Percentiles rank a stretch among this genome's conserved stretches.
Evolutionary conservation across 1,140 invertebrate genomes (phyloP).

Genomic region (Cepaea nemoralis): DNA sequence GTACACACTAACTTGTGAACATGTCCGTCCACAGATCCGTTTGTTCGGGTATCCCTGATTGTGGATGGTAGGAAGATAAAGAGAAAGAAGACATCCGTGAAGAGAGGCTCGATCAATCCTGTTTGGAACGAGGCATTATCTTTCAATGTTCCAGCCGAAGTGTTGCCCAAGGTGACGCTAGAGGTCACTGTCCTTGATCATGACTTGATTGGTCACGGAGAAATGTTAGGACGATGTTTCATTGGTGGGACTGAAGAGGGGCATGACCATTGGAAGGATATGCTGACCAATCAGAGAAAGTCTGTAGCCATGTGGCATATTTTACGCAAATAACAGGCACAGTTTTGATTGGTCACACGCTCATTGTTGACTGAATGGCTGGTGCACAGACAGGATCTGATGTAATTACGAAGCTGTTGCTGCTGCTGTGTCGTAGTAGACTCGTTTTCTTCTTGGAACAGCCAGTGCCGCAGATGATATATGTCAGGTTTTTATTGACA

Average conservation of each 20-base stretch:
- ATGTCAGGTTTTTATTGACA: neutral
- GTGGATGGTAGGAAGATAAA: constrained; percentile 76
- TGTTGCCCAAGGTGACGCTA: constrained; percentile 61
- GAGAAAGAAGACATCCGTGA: constrained; percentile 76
- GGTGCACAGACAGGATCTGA: neutral
- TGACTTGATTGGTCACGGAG: constrained; percentile 64
- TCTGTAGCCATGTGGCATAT: constrained; percentile 89
- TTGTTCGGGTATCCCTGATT: constrained; percentile 76
- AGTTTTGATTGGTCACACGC: neutral
- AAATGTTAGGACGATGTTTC: constrained; percentile 58
- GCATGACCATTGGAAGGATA: constrained; percentile 86
- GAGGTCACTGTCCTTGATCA: constrained; percentile 64
- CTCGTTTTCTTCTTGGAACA: too few relatives aligned
- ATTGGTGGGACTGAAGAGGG: constrained; percentile 76
- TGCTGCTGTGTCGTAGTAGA: neutral
- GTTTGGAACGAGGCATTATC: constrained; percentile 77
- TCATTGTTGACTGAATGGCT: neutral
- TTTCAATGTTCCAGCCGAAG: constrained; percentile 75
- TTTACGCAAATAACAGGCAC: constrained; percentile 75
- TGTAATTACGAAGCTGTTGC: neutral
- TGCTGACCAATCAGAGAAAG: constrained; percentile 84
- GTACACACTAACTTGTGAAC: too few relatives aligned
- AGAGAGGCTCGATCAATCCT: constrained; percentile 74
- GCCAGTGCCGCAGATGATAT: neutral
- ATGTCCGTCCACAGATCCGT: constrained; percentile 73